These are phyloP conservation scores for Trachurus trachurus DNA, from an alignment of 2,797 vertebrate species.

Conservation along the genomic window DNA sequence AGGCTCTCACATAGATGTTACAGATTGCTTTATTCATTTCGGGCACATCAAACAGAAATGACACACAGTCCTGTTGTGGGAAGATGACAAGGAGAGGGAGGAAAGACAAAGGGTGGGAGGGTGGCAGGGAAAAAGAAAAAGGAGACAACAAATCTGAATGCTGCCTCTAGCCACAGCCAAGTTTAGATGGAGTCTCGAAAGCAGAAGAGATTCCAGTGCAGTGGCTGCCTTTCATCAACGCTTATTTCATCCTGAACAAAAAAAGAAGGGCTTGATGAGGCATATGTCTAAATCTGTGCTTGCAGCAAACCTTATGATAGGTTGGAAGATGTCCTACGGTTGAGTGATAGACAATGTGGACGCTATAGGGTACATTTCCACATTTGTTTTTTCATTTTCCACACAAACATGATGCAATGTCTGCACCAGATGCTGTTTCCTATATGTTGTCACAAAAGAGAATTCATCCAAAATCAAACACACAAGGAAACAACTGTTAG, in stretches of 20 bases:
- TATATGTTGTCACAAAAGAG: slow-evolving; percentile 19
- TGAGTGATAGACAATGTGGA: slow-evolving; percentile 52
- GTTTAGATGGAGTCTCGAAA: slow-evolving; percentile 47
- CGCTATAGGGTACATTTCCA: slow-evolving; percentile 22
- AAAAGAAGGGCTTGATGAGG: slow-evolving; percentile 67
- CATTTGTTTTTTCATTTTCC: slow-evolving; percentile 45
- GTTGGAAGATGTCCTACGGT: slow-evolving; percentile 58
- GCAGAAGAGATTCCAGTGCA: slow-evolving; percentile 45
- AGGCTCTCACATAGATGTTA: slow-evolving; percentile 30
- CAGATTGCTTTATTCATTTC: slow-evolving; percentile 46
- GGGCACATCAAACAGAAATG: slow-evolving; percentile 53
- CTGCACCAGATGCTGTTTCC: slow-evolving; percentile 24
- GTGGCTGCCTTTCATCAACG: slow-evolving; percentile 70
- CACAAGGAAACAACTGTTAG: slow-evolving; percentile 4
- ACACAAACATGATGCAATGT: slow-evolving; percentile 56
- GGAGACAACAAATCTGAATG: slow-evolving; percentile 30
- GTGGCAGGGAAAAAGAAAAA: slow-evolving; percentile 1
- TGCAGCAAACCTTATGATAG: slow-evolving; percentile 67
- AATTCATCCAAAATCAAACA: slow-evolving; percentile 40
- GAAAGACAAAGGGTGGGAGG: slow-evolving; percentile 52
- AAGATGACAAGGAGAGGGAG: slow-evolving; percentile 50
- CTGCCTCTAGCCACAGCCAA: slow-evolving; percentile 41
- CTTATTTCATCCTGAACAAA: slow-evolving; percentile 59
- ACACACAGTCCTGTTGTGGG: slow-evolving; percentile 33
- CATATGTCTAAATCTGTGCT: slow-evolving; percentile 64